Conservation (phyloP, 1,140 invertebrate genomes). For the Drosophila tsacasi region DNA sequence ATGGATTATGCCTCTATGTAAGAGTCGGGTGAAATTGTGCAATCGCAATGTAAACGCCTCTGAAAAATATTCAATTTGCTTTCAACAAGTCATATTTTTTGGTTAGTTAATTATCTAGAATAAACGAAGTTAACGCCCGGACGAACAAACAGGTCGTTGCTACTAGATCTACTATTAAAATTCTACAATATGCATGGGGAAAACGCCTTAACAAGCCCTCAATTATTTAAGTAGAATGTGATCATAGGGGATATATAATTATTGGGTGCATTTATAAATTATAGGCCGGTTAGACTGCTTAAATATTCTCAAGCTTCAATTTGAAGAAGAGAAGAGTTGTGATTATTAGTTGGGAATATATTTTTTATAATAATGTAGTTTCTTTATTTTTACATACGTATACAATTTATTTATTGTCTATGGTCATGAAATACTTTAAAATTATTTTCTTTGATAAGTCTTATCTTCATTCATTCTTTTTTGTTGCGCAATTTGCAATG, state of each 20-base stretch:
- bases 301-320: neutral
- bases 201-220: conserved; percentile 7
- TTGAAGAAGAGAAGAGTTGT: neutral
- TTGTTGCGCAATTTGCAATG: neutral
- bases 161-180: conserved; percentile 23
- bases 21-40: conserved; percentile 23
- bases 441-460: conserved; percentile 9
- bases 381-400: neutral
- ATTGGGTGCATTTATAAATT: conserved; percentile 1
- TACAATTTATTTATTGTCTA: neutral
- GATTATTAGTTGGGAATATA: neutral
- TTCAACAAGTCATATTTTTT: conserved; percentile 25
- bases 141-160: conserved; percentile 37
- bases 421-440: neutral
- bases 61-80: conserved; percentile 14
- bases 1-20: conserved; percentile 14
- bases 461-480: conserved; percentile 3
- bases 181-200: conserved; percentile 8
- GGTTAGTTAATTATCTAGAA: conserved; percentile 25
- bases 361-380: neutral
- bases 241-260: conserved; percentile 16
- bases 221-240: conserved; percentile 20
- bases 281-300: neutral
- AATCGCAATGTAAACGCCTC: conserved; percentile 18
- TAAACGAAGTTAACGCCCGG: conserved; percentile 38